Base-by-base conservation (phyloP, 64 coral and sea anemone species). In the Porites australiensis region DNA sequence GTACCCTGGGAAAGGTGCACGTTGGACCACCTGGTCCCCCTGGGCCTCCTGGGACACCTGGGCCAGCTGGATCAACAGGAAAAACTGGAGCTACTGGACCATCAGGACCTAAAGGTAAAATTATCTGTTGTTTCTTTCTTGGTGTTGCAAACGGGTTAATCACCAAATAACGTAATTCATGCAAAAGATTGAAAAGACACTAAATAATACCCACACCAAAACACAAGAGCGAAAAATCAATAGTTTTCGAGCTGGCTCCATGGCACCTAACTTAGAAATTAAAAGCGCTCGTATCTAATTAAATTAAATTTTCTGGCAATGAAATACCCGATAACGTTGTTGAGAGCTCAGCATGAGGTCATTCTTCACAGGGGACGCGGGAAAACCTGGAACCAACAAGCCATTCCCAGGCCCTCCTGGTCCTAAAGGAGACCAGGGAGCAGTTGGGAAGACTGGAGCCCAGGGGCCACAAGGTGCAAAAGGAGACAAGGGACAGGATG, bases 341-440 rank as follows among this genome's bases (percentile, higher is more conserved):
- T 37, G 27, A 37, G 27, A 0, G 27, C 27, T 37, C 20, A 71
- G 19, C 67, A 70, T 8, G 13, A 0, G 27, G 27, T 37, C 27
- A 37, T 37, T 37, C 1, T 37, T 19, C 18, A 3, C 45, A 75
- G 72, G 72, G 16, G 72, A 75, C 3, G 13, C 46, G 15, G 72
- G 72, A 4, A 75, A 75, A 15, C 44, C 72, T 49, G 47, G 45
- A 11, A 18, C 44, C 13, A 75, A 75, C 72, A 75, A 49, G 52
- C 69, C 54, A 0, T 44, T 44, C 7, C 83, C 63, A 70, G 83
- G 83, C 8, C 83, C 83, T 13, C 83, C 64, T 71, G 83, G 83
- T 68, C 83, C 83, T 19, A 70, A 65, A 86, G 83, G 64, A 58
- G n/a, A 66, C 6, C 60, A 69, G 16, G 86, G 86, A 54, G 50